These are phyloP conservation scores for Pelobates fuscus DNA, from an alignment of 2,113 vertebrate genomes.

Conservation along the genomic window DNA sequence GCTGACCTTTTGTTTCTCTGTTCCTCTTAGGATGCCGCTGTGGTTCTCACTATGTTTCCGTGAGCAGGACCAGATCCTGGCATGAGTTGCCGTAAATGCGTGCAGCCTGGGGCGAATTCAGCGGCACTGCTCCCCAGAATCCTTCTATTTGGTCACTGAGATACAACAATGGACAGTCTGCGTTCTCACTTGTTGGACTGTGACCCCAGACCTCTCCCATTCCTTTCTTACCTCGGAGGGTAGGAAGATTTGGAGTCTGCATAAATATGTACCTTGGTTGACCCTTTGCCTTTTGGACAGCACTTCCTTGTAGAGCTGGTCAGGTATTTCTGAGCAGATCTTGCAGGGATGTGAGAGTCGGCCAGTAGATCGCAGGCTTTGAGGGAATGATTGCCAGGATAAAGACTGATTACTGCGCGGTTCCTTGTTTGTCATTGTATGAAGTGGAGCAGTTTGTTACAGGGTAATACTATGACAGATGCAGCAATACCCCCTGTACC, in stretches of 20 bases:
- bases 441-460: constrained; percentile 7
- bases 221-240: not conserved
- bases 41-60: constrained; percentile 72
- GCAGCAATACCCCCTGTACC: constrained; percentile 33
- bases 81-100: constrained; percentile 21
- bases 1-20: too few species aligned
- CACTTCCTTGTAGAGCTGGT: constrained; percentile 43
- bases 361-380: not conserved
- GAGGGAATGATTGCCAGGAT: not conserved
- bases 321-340: constrained; percentile 19
- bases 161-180: constrained; percentile 3
- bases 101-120: constrained; percentile 53
- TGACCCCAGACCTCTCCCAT: not conserved
- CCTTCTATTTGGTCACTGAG: not conserved
- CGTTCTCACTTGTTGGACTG: constrained; percentile 6
- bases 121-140: constrained; percentile 57
- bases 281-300: constrained; percentile 47
- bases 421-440: too few species aligned
- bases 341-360: not conserved
- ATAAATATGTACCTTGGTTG: constrained; percentile 32
- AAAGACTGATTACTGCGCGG: not conserved
- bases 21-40: constrained; percentile 51
- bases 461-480: constrained; percentile 9
- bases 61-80: constrained; percentile 68
- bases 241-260: constrained; percentile 22